Percentiles rank a stretch among this genome's conserved stretches.
Conservation (phyloP, 2,888 invertebrate species). For the Oscheius onirici region DNA sequence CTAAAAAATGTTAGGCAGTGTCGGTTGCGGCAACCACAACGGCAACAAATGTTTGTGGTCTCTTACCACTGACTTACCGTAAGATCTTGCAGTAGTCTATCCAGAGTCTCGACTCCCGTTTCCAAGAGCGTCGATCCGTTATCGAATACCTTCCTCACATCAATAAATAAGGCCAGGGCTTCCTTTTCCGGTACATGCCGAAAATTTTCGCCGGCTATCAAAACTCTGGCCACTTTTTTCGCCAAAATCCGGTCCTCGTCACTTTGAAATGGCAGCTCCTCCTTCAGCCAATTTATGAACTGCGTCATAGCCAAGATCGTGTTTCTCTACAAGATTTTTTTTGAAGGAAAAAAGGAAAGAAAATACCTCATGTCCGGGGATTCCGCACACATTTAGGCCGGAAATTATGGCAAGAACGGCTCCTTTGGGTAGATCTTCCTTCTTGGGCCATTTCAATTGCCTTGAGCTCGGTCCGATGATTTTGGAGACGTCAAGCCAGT, state of each 20-base stretch:
- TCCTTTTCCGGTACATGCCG: no score
- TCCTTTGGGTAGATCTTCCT: not conserved
- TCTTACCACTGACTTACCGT: not conserved
- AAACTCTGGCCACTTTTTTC: constrained; percentile 10
- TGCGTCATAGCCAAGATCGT: not conserved
- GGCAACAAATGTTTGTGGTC: no score
- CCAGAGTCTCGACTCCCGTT: not conserved
- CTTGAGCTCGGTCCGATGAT: no score
- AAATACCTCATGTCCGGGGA: not conserved
- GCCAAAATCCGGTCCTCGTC: not conserved
- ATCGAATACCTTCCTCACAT: no score
- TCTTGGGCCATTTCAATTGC: no score
- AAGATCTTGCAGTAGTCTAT: not conserved
- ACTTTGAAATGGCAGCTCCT: not conserved
- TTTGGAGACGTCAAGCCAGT: no score
- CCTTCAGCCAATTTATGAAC: not conserved
- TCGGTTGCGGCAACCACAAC: no score
- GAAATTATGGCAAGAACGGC: not conserved
- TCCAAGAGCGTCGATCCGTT: not conserved
- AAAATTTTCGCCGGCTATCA: constrained; percentile 24
- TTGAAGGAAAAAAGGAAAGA: not conserved
- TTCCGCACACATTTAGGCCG: not conserved
- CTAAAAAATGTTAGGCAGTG: not conserved
- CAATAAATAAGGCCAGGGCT: no score
- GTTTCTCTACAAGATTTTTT: not conserved